Evolutionary conservation across 2,113 vertebrate genomes (phyloP), one percentile per base, ranked within the genome.

Genomic region (Calidris pygmaea): DNA sequence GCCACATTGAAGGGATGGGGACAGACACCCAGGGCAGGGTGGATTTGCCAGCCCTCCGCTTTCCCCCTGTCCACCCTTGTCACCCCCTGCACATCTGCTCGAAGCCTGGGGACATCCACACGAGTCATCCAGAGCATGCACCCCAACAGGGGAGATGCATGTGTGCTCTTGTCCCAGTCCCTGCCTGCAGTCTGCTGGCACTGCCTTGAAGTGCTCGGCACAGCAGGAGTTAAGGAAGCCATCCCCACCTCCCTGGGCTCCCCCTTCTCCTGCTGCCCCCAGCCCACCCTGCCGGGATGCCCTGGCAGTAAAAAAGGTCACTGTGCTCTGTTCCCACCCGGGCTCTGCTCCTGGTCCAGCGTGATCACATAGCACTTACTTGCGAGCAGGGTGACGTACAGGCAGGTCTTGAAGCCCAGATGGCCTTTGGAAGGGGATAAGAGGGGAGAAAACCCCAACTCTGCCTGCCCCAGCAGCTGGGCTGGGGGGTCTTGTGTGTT

Each of bases 201-300:
- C 13, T 45, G 60, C 21, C 60, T 76, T 20, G 2, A 24, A 79
- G n/a, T 16, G 26, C 66, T 62, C 0, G 0, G 71, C 55, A 70
- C 24, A 67, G 47, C 32, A 27, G 50, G 50, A 83, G 15, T 66
- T 78, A 71, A 80, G 34, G 30, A 66, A 53, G 32, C 1, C 16
- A 27, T 21, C 27, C 16, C 35, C 2, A 22, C 7, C 26, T 0
- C 3, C 21, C 13, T 1, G 1, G 45, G n/a, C 21, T 56, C 12
- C 32, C 18, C 24, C 7, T 1, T 4, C 45, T 78, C n/a, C 53
- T 0, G 4, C 29, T 71, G 48, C 27, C 80, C 27, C 10, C 32
- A 34, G 32, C 26, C 70, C 65, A 55, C 26, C 19, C 32, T 90
- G 71, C 41, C 80, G 70, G 9, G 19, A 27, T 81, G 73, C 27